Conservation (phyloP, 2,888 invertebrate genomes). For the Plagodis pulveraria region DNA sequence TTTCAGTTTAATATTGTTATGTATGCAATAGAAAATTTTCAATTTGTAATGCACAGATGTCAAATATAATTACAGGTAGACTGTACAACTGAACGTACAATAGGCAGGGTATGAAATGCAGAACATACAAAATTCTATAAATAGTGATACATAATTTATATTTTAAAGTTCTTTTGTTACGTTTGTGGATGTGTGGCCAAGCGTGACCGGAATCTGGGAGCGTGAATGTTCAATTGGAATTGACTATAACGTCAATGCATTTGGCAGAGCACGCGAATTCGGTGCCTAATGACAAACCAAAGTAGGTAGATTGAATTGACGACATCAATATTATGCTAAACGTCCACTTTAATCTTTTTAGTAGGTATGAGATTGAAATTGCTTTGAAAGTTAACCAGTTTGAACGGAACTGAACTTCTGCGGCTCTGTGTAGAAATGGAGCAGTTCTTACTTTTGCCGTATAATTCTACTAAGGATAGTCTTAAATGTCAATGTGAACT, state of each 20-base stretch:
- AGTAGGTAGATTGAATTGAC: background rate
- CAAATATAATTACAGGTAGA: constrained; percentile 34
- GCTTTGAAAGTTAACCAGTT: no score
- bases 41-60: constrained; percentile 35
- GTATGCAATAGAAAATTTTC: no score
- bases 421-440: no score
- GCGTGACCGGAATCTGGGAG: constrained; percentile 37
- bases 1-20: no score
- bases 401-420: no score
- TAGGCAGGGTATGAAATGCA: constrained; percentile 13
- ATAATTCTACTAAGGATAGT: no score
- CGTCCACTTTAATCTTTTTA: no score
- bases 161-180: constrained; percentile 33
- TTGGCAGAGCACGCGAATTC: constrained; percentile 10
- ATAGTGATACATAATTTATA: constrained; percentile 23
- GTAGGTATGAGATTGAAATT: no score
- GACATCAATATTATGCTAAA: no score
- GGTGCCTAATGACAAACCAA: constrained; percentile 1
- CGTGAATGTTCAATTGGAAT: constrained; percentile 28
- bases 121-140: constrained; percentile 1
- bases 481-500: no score
- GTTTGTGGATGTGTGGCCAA: constrained; percentile 26
- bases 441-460: no score
- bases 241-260: constrained; percentile 16
- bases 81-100: constrained; percentile 29